Percentiles rank a stretch among this genome's conserved stretches.
Conservation (phyloP, 1,140 invertebrate genomes). For the Mactra quadrangularis region DNA sequence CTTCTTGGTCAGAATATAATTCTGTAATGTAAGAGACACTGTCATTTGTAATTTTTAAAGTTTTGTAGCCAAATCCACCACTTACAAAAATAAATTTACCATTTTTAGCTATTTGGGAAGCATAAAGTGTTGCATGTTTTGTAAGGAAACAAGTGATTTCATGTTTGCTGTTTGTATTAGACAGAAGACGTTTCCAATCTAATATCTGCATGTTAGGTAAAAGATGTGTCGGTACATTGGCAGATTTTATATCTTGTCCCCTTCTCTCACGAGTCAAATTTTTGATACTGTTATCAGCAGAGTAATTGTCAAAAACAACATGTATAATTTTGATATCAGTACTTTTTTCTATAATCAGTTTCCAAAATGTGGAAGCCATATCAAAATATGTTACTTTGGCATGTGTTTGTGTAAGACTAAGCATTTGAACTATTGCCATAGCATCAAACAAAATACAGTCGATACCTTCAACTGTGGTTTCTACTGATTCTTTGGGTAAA, state of each 20-base stretch:
- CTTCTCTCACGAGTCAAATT: too few relatives aligned
- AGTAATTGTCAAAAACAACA: too few relatives aligned
- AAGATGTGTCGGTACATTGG: too few relatives aligned
- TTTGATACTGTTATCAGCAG: too few relatives aligned
- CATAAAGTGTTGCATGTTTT: too few relatives aligned
- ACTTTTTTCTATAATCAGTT: neutral
- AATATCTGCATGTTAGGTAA: too few relatives aligned
- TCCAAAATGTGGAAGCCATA: slow-evolving; percentile 22
- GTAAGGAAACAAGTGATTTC: too few relatives aligned
- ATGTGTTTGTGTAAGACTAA: neutral
- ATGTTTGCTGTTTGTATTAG: too few relatives aligned
- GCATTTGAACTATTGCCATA: slow-evolving; percentile 14
- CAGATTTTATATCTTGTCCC: too few relatives aligned
- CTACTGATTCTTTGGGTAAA: neutral
- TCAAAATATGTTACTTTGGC: neutral
- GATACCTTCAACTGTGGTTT: neutral
- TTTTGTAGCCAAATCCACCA: neutral
- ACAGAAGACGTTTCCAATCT: too few relatives aligned
- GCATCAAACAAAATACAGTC: slow-evolving; percentile 28
- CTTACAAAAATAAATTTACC: neutral
- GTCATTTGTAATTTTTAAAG: neutral
- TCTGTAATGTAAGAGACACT: neutral
- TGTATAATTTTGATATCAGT: too few relatives aligned
- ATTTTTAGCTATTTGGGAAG: neutral
- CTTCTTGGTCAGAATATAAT: slow-evolving; percentile 17